Evolutionary conservation across 2,888 invertebrate species (phyloP).

Genomic region (Merodon equestris): DNA sequence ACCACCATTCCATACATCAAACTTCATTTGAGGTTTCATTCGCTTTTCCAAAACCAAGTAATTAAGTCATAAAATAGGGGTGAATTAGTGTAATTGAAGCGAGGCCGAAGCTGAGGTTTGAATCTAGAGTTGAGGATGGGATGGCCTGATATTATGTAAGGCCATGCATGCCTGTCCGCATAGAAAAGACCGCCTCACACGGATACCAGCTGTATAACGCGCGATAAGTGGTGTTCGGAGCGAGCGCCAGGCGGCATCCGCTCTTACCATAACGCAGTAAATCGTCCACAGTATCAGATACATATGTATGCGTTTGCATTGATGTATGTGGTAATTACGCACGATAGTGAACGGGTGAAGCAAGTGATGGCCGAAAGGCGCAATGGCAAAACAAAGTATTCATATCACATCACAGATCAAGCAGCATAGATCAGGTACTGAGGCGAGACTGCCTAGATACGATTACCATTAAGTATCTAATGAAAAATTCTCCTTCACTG

Average conservation of each 20-base stretch:
- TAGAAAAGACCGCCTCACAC: constrained; percentile 32
- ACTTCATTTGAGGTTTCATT: constrained; percentile 64
- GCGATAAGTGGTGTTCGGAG: constrained; percentile 18
- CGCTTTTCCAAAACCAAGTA: constrained; percentile 70
- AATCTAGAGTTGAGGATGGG: no score
- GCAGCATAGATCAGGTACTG: neutral
- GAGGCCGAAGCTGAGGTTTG: neutral
- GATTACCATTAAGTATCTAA: constrained; percentile 39
- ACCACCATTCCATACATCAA: constrained; percentile 52
- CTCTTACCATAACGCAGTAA: constrained; percentile 48
- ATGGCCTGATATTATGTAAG: no score
- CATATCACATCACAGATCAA: no score
- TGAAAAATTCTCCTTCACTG: constrained; percentile 41
- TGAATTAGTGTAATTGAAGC: constrained; percentile 73
- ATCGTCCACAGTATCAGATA: constrained; percentile 36
- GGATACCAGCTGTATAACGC: constrained; percentile 32
- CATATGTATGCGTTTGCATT: constrained; percentile 24
- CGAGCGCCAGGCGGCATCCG: constrained; percentile 22
- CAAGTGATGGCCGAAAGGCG: constrained; percentile 23
- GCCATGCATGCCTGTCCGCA: no score
- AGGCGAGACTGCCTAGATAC: constrained; percentile 34
- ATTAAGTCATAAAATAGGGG: constrained; percentile 74
- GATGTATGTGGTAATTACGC: constrained; percentile 52
- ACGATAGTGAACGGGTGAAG: neutral
- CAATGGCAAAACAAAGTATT: constrained; percentile 22